These are phyloP conservation scores for Typhlichthys eigenmanni DNA, from an alignment of 2,797 vertebrate genomes.

Conservation along the genomic window DNA sequence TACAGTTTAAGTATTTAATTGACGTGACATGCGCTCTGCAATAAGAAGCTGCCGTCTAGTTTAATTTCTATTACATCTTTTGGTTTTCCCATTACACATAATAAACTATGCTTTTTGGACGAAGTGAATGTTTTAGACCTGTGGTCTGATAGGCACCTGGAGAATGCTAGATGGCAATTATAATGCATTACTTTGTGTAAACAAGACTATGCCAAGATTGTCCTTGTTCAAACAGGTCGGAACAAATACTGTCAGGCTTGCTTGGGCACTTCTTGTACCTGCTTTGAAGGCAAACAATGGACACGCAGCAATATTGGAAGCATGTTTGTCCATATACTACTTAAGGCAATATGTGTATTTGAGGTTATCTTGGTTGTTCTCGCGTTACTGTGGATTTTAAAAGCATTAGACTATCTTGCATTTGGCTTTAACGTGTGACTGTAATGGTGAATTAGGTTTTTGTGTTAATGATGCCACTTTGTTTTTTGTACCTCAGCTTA, in stretches of 20 bases:
- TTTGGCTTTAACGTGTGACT: no score
- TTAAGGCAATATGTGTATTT: constrained; percentile 11
- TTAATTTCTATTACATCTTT: no score
- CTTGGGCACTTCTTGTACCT: constrained; percentile 26
- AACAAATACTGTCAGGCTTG: constrained; percentile 53
- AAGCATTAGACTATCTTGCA: not conserved
- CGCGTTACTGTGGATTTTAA: no score
- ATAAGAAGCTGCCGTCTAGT: no score
- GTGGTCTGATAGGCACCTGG: constrained; percentile 4
- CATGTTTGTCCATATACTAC: constrained; percentile 9
- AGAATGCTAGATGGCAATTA: constrained; percentile 46
- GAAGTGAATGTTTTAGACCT: constrained; percentile 6
- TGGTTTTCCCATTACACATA: not conserved
- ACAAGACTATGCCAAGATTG: constrained; percentile 73
- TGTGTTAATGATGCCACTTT: not conserved
- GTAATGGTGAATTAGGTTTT: not conserved
- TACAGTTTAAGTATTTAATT: no score
- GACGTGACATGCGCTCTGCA: no score
- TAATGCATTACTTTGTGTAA: constrained; percentile 67
- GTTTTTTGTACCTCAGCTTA: not conserved
- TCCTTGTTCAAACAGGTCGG: constrained; percentile 74
- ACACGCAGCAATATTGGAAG: constrained; percentile 21
- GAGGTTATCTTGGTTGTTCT: constrained; percentile 2
- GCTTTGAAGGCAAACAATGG: constrained; percentile 61
- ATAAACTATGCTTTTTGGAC: not conserved